Evolutionary conservation across 2,888 invertebrate species (phyloP), one percentile per base, ranked within the genome.

Genomic region (Pyralis farinalis): DNA sequence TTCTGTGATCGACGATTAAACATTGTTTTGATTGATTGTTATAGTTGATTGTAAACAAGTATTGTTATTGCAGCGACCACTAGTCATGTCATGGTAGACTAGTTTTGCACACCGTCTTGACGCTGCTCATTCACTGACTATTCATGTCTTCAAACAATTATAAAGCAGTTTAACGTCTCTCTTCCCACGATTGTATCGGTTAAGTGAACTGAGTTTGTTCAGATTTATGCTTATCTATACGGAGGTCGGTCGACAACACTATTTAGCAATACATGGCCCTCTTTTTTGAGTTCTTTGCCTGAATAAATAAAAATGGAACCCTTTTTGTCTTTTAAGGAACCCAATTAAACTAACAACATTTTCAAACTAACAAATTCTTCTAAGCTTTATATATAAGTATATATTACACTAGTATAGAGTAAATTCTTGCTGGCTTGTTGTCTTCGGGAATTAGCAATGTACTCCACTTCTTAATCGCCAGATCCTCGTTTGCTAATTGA

Each of bases 151-250:
- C 63, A 65, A 71, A 78, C 72, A 80, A 82, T 82, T 77, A 79
- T 69, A 65, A 70, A 62, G 68, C 66, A 68, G 65, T 72, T 76
- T 67, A 74, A 75, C 69, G 69, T 74, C 64, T 76, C 63, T 66
- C 71, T 82, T 84, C 81, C 76, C 85, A 84, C 85, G 76, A 82
- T 80, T 70, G 68, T 80, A 76, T 76, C 76, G 68, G 64, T 58
- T 55, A 57, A 67, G 63, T 56, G 58, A 63, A 64, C 64, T 59
- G 60, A 70, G 68, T 71, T 73, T 69, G 66, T 71, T 58, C 59
- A 71, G 66, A 75, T 73, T 74, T 73, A 72, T 74, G 69, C 66
- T 71, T 68, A 68, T 70, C 70, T 71, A 64, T 48, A 36, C 31
- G 22, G 12, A 11, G 30, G 37, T 30, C 21, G 37, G 37, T 31